Evolutionary conservation across 2,888 invertebrate species (phyloP).

Genomic region (Neoascia interrupta): DNA sequence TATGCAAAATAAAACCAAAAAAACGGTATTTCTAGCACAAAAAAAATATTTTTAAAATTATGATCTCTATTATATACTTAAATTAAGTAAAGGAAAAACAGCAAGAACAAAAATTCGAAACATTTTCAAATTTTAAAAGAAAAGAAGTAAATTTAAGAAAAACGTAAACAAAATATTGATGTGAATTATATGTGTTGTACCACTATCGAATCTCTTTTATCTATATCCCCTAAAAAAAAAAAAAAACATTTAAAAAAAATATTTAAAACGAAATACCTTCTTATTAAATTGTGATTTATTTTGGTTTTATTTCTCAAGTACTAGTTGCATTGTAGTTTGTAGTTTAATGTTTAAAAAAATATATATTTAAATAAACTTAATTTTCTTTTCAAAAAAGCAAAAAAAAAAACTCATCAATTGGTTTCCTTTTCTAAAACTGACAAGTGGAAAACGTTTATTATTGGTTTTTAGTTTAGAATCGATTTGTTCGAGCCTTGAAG

Average conservation of each 20-base stretch:
- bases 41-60: constrained; percentile 59
- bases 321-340: constrained; percentile 65
- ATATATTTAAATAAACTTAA: constrained; percentile 57
- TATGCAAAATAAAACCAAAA: constrained; percentile 75
- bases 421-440: too few species aligned
- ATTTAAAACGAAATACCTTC: constrained; percentile 38
- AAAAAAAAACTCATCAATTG: neutral
- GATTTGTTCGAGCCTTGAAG: too few species aligned
- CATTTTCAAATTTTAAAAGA: constrained; percentile 72
- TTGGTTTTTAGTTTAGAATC: too few species aligned
- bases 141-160: constrained; percentile 70
- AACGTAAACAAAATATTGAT: constrained; percentile 72
- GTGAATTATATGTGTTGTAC: constrained; percentile 71
- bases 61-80: constrained; percentile 77
- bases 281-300: constrained; percentile 49
- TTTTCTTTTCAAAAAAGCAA: constrained; percentile 48
- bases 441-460: too few species aligned
- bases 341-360: constrained; percentile 51
- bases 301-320: constrained; percentile 36
- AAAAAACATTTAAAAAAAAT: constrained; percentile 46
- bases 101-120: constrained; percentile 11
- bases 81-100: constrained; percentile 72
- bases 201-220: constrained; percentile 68
- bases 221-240: constrained; percentile 58
- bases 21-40: constrained; percentile 68